phyloP scores from a whole-genome alignment of 2,113 vertebrate species.

The Hippocampus guttulatus region DNA sequence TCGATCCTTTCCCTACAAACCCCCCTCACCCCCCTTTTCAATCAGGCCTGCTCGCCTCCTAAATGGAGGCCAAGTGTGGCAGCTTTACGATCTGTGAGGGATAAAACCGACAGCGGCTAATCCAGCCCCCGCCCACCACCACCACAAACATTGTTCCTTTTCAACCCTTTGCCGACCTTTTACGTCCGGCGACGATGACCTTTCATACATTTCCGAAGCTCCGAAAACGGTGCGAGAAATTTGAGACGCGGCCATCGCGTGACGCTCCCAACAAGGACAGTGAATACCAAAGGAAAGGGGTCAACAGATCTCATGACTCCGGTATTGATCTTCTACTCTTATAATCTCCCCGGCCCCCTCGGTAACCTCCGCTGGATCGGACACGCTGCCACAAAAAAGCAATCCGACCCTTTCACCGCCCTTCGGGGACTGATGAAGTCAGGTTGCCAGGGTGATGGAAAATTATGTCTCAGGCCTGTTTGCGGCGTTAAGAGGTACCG shows the following conservation, averaged over 20 bases:
- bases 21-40: conserved; percentile 29
- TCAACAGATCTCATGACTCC: conserved; percentile 28
- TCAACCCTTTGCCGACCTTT: conserved; percentile 33
- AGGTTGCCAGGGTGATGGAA: conserved; percentile 50
- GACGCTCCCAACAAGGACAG: neutral
- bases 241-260: conserved; percentile 16
- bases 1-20: conserved; percentile 10
- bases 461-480: conserved; percentile 28
- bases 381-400: conserved; percentile 50
- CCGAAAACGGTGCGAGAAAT: conserved; percentile 25
- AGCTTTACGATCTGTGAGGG: conserved; percentile 65
- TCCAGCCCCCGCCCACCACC: conserved; percentile 30
- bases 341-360: conserved; percentile 49
- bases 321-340: conserved; percentile 49
- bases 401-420: conserved; percentile 57
- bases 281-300: neutral
- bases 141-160: conserved; percentile 32
- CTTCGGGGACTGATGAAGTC: conserved; percentile 44
- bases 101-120: conserved; percentile 59
- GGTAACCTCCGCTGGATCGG: conserved; percentile 41
- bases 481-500: conserved; percentile 23
- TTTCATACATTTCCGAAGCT: conserved; percentile 9
- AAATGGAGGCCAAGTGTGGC: conserved; percentile 56
- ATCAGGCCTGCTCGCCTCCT: conserved; percentile 22
- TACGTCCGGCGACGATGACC: conserved; percentile 7